Base-by-base conservation (phyloP, 1,140 invertebrate genomes). In the Sitophilus oryzae region DNA sequence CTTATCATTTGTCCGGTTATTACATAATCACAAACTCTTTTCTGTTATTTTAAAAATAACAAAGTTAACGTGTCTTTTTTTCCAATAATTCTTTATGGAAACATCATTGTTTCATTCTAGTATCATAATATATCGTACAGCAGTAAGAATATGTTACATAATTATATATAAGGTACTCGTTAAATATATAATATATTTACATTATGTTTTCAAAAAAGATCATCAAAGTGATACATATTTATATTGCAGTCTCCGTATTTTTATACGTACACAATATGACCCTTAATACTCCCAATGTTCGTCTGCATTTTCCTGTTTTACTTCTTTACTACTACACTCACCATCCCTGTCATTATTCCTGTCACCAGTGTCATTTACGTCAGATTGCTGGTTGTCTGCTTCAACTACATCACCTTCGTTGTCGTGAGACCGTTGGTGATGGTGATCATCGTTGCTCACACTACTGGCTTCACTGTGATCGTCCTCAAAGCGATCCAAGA, bases 401-500 rank as follows among this genome's bases (percentile, higher is more conserved):
- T 65, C 63, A 5, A 53, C 51, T 23, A 56, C 54, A 8, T 62
- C 61, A 25, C 62, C 34, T 9, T 55, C 18, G 64, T 74, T 45
- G 63, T 66, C 22, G 50, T 63, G 1, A 71, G 73, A 65, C n/a
- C n/a, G n/a, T 67, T 76, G 57, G 69, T 71, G 37, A 69, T 70
- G 6, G 3, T 68, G 69, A 0, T 66, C 71, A 35, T 76, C 74
- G 60, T 76, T 71, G 11, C 69, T 74, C 3, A 77, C 74, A 2
- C 73, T 72, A 10, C 79, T 77, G 0, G 78, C 66, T 50, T 81
- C 80, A 21, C 77, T 78, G 41, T 75, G 72, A 3, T 73, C 76
- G 52, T 81, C 79, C n/a, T 80, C 79, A 58, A 75, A 79, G 59
- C 77, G 66, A 52, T 82, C 80, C 44, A 76, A 70, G 1, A 83